These are phyloP conservation scores for Euspilapteryx auroguttella DNA, from an alignment of 2,888 invertebrate genomes.

Conservation along the genomic window DNA sequence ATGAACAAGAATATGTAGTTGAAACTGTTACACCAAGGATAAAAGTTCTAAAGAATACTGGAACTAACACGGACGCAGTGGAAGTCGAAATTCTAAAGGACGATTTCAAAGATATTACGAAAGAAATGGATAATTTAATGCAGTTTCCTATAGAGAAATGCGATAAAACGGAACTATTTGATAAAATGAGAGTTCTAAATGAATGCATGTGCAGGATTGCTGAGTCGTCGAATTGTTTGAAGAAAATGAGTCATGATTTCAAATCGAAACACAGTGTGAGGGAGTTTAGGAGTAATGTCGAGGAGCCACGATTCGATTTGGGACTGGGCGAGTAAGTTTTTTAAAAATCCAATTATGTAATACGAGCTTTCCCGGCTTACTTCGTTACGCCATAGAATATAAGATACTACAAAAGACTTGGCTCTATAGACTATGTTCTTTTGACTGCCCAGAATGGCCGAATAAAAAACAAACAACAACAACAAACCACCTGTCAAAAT, in stretches of 20 bases:
- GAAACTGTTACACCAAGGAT: constrained; percentile 35
- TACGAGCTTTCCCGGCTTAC: too few relatives aligned
- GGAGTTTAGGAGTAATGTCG: constrained; percentile 13
- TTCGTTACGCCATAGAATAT: too few relatives aligned
- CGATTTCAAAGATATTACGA: neutral
- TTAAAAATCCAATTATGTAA: too few relatives aligned
- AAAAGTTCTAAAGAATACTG: constrained; percentile 31
- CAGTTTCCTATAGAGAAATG: constrained; percentile 14
- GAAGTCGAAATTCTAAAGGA: constrained; percentile 14
- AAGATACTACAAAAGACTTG: too few relatives aligned
- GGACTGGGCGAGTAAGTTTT: constrained; percentile 36
- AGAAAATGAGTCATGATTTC: constrained; percentile 28
- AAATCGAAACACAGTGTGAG: constrained; percentile 13
- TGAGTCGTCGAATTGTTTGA: constrained; percentile 35
- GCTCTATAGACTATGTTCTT: too few relatives aligned
- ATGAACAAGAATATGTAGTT: constrained; percentile 36
- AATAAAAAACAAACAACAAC: too few relatives aligned
- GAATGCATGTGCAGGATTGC: constrained; percentile 45
- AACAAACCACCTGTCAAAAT: too few relatives aligned
- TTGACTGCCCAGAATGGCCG: too few relatives aligned
- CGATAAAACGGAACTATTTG: constrained; percentile 21
- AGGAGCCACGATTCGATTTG: constrained; percentile 24
- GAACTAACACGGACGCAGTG: constrained; percentile 29
- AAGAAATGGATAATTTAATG: constrained; percentile 11
- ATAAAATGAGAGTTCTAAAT: constrained; percentile 35